phyloP scores from a whole-genome alignment of 2,797 vertebrate genomes.

The Chrysolophus pictus region DNA sequence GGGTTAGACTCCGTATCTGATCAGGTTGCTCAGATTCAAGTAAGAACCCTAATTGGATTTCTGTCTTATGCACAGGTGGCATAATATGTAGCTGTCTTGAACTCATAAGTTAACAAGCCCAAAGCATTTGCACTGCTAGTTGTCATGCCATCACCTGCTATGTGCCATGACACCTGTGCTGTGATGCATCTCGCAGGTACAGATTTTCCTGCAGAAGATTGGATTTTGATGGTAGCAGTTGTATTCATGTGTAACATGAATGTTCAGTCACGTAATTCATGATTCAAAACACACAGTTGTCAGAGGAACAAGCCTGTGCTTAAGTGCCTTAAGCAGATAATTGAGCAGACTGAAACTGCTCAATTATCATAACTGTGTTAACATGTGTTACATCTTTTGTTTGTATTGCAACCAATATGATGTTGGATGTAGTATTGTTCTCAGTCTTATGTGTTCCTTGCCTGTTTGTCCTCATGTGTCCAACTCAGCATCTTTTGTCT shows the following conservation, averaged over 20 bases:
- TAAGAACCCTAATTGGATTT: slow-evolving; percentile 4
- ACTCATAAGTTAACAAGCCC: neutral
- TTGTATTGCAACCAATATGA: neutral
- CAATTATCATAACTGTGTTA: slow-evolving; percentile 6
- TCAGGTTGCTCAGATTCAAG: neutral
- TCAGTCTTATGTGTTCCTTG: neutral
- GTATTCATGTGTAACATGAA: neutral
- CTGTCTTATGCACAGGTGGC: neutral
- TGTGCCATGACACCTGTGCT: slow-evolving; percentile 2
- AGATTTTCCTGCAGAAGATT: neutral
- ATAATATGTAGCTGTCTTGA: neutral
- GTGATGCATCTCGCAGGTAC: neutral
- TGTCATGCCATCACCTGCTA: neutral
- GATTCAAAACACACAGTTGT: slow-evolving; percentile 11
- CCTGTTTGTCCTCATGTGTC: neutral
- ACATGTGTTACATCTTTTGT: neutral
- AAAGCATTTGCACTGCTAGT: neutral
- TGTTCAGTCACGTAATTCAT: neutral
- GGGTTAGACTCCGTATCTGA: neutral
- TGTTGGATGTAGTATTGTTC: neutral
- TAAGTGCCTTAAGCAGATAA: too few relatives aligned
- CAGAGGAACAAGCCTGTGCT: neutral
- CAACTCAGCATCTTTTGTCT: neutral
- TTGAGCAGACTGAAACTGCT: neutral
- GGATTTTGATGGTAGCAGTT: slow-evolving; percentile 19